phyloP scores from a whole-genome alignment of 2,888 invertebrate species.

The Sturmia bella region DNA sequence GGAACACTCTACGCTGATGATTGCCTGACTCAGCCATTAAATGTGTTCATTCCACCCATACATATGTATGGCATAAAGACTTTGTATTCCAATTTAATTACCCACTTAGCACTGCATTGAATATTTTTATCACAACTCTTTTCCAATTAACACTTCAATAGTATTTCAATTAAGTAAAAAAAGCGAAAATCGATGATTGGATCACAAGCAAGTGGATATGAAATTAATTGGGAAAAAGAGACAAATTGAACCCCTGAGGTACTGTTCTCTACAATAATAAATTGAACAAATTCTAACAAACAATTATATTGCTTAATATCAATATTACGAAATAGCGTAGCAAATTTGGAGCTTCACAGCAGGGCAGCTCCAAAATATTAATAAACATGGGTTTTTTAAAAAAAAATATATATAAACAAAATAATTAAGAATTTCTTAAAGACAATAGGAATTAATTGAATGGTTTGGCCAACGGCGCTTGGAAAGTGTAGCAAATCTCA shows the following conservation, averaged over 20 bases:
- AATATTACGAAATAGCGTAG: background rate
- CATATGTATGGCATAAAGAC: background rate
- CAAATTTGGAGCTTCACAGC: background rate
- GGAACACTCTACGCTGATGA: too few relatives aligned
- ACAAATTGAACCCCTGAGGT: too few relatives aligned
- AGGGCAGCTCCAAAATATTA: background rate
- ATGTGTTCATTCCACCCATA: too few relatives aligned
- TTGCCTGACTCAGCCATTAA: too few relatives aligned
- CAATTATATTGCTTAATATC: too few relatives aligned
- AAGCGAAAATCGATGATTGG: background rate
- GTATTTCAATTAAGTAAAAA: slow-evolving; percentile 5
- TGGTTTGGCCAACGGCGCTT: background rate
- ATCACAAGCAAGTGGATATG: too few relatives aligned
- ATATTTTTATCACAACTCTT: background rate
- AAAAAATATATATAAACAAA: slow-evolving; percentile 9
- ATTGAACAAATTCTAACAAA: too few relatives aligned
- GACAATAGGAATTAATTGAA: background rate
- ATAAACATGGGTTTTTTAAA: background rate
- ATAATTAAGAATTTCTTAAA: slow-evolving; percentile 5
- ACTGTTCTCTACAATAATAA: too few relatives aligned
- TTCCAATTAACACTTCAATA: slow-evolving; percentile 43
- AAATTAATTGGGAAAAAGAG: too few relatives aligned
- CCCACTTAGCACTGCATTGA: slow-evolving; percentile 7
- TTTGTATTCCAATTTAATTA: slow-evolving; percentile 18
- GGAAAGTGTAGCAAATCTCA: too few relatives aligned